phyloP scores from a whole-genome alignment of 2,797 vertebrate species.

The Psittacula echo region DNA sequence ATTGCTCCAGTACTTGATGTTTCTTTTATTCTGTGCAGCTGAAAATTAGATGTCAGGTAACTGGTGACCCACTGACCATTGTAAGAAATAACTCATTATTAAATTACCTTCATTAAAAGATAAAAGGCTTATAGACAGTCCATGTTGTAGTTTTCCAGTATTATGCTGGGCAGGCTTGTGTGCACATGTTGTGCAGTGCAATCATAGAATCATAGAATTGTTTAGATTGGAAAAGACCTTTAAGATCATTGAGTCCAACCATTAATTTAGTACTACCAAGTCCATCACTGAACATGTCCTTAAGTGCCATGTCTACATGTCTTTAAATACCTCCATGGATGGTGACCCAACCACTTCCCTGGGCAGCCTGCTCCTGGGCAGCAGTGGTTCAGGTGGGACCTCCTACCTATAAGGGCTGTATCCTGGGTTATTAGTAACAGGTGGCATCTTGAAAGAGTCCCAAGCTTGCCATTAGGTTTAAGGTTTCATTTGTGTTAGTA shows the following conservation, averaged over 20 bases:
- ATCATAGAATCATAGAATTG: not conserved
- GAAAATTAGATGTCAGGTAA: not conserved
- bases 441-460: not conserved
- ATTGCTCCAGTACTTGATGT: accelerated
- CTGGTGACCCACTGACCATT: not conserved
- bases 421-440: not conserved
- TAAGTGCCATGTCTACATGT: not conserved
- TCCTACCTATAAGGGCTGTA: not conserved
- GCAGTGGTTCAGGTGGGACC: not conserved
- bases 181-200: not conserved
- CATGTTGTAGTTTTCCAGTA: not conserved
- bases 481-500: not conserved
- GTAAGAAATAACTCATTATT: not conserved
- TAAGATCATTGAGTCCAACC: not conserved
- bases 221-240: not conserved
- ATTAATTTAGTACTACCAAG: not conserved
- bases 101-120: not conserved
- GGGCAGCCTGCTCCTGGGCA: not conserved
- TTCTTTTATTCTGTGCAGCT: not conserved
- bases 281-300: not conserved
- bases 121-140: not conserved
- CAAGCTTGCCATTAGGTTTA: not conserved
- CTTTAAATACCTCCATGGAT: not conserved
- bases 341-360: not conserved
- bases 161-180: not conserved